A percentile compares a stretch with the other conserved stretches of the same genome.
Evolutionary conservation across 2,797 vertebrate genomes (phyloP).

Genomic region (Chromis chromis): DNA sequence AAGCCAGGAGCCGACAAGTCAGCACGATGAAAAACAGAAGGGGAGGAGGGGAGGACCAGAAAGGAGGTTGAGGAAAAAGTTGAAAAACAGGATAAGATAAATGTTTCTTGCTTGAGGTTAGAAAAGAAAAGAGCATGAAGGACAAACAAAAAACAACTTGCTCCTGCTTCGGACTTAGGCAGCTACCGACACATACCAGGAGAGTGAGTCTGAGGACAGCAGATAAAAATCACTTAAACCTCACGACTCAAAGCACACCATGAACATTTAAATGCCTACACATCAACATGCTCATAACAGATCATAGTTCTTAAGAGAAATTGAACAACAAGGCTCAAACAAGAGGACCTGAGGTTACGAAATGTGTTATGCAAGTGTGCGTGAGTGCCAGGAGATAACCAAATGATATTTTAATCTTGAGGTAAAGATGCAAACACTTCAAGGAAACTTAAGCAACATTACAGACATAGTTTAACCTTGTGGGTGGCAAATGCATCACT

Average conservation of each 20-base stretch:
- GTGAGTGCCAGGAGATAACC: background rate
- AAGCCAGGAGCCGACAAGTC: slow-evolving; percentile 72
- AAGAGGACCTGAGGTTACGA: background rate
- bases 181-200: slow-evolving; percentile 41
- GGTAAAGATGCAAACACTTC: background rate
- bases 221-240: slow-evolving; percentile 32
- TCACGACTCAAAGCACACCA: slow-evolving; percentile 48
- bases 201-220: slow-evolving; percentile 19
- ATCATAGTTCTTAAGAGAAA: slow-evolving; percentile 23
- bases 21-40: slow-evolving; percentile 63
- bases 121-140: slow-evolving; percentile 10
- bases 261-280: slow-evolving; percentile 59
- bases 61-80: slow-evolving; percentile 47
- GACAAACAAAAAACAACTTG: slow-evolving; percentile 11
- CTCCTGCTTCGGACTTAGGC: slow-evolving; percentile 10
- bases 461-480: background rate
- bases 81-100: slow-evolving; percentile 79
- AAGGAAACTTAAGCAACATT: background rate
- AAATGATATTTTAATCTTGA: background rate
- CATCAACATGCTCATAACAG: slow-evolving; percentile 29
- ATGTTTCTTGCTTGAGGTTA: slow-evolving; percentile 55
- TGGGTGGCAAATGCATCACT: background rate
- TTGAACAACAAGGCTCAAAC: slow-evolving; percentile 19
- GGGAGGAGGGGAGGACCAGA: slow-evolving; percentile 20
- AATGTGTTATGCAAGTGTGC: background rate